phyloP scores from a whole-genome alignment of 2,888 invertebrate genomes.

The Dicycla oo region DNA sequence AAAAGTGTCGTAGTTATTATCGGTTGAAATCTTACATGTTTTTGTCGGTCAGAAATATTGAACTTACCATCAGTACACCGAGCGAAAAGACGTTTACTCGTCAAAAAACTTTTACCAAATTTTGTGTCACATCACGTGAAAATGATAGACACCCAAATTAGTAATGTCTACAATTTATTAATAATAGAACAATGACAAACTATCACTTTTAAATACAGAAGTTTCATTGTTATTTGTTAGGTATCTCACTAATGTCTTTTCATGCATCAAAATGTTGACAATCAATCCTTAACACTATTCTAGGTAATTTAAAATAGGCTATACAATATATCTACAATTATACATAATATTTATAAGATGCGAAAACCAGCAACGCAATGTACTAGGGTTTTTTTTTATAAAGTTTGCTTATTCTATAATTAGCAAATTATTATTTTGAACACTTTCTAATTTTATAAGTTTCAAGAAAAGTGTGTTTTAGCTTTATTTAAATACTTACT shows the following conservation, averaged over 20 bases:
- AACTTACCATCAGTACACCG: too few species aligned
- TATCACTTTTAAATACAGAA: conserved; percentile 52
- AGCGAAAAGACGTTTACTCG: too few species aligned
- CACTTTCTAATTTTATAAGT: conserved; percentile 33
- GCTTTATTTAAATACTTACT: conserved; percentile 20
- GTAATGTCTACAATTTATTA: conserved; percentile 37
- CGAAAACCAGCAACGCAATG: conserved; percentile 37
- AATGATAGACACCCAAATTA: conserved; percentile 29
- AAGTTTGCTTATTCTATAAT: conserved; percentile 22
- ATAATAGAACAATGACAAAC: conserved; percentile 40
- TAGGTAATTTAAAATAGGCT: conserved; percentile 57
- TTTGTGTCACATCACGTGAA: conserved; percentile 10
- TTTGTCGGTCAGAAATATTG: too few species aligned
- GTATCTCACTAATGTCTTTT: conserved; percentile 88
- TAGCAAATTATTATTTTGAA: conserved; percentile 50
- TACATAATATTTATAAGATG: conserved; percentile 43
- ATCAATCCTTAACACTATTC: conserved; percentile 59
- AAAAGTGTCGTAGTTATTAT: too few species aligned
- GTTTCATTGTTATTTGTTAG: conserved; percentile 61
- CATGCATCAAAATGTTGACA: conserved; percentile 75
- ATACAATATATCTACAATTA: conserved; percentile 58
- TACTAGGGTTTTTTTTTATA: conserved; percentile 15
- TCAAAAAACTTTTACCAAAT: conserved; percentile 21
- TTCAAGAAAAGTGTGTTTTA: conserved; percentile 35
- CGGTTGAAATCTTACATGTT: too few species aligned